Base-by-base conservation (phyloP, 1,140 invertebrate genomes). In the Bradynema listronoti region DNA sequence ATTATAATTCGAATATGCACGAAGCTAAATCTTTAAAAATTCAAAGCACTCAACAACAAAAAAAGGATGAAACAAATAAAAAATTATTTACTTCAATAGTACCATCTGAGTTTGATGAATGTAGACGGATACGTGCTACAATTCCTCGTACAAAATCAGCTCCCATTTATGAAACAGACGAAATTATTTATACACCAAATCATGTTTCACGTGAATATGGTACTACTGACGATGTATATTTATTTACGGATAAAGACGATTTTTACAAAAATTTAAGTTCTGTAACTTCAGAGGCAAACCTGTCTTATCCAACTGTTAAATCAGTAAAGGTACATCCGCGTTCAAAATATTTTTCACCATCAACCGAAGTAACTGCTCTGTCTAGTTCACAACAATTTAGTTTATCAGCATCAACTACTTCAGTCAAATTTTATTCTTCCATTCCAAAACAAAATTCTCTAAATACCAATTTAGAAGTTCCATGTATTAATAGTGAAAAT, bases 351-450 rank as follows among this genome's bases (percentile, higher is more conserved):
- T 11, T 11, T 39, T 11, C 11, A 39, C 11, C 36, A 39, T 11
- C 36, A 19, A 32, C 27, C 4, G 27, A 50, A 27, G 34, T 50
- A 2, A 29, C 16, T 19, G 27, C 27, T 19, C 16, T 30, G n/a
- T 50, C 47, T 3, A 25, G 27, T 32, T n/a, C 16, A 3, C 47
- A 50, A 32, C 16, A 50, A 25, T n/a, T 50, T 25, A 25, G 5
- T 5, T 24, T 50, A 3, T 50, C 47, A 3, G 47, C 47, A 3
- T 50, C 47, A n/a, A 50, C 47, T 25, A 19, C 16, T 25, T 50
- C 47, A n/a, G 27, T 50, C 16, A 4, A 9, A 3, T 50, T 50
- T 50, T 3, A n/a, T n/a, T n/a, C n/a, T n/a, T n/a, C n/a, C n/a
- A n/a, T n/a, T n/a, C n/a, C n/a, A n/a, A n/a, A n/a, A n/a, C n/a